phyloP scores from a whole-genome alignment of 1,140 invertebrate genomes.

The Magallana angulata region DNA sequence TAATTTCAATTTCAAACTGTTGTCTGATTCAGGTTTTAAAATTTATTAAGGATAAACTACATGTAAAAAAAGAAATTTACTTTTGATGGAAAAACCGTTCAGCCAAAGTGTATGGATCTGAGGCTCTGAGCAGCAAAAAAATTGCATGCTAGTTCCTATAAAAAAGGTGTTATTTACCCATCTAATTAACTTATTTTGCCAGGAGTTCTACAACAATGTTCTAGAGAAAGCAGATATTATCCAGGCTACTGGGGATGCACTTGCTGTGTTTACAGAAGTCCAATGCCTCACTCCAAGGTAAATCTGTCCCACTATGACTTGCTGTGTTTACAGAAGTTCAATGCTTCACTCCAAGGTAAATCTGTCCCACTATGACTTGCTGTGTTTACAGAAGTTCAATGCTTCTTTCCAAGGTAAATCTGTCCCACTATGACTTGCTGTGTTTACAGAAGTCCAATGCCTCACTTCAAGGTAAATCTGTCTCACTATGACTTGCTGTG shows the following conservation, averaged over 20 bases:
- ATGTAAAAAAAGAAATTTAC: no score
- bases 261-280: slow-evolving; percentile 97
- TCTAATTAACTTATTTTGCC: not conserved
- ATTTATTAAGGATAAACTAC: no score
- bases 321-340: slow-evolving; percentile 98
- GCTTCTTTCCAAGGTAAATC: slow-evolving; percentile 94
- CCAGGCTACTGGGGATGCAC: slow-evolving; percentile 97
- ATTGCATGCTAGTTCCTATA: no score
- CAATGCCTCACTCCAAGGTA: slow-evolving; percentile 98
- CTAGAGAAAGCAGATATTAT: slow-evolving; percentile 98
- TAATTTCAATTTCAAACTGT: no score
- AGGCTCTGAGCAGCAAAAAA: no score
- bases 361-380: slow-evolving; percentile 87
- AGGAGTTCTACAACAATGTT: slow-evolving; percentile 94
- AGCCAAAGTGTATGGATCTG: no score
- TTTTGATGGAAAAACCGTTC: no score
- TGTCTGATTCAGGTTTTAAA: no score
- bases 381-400: slow-evolving; percentile 97
- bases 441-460: slow-evolving; percentile 97
- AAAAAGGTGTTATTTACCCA: no score
- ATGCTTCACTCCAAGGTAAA: slow-evolving; percentile 96
- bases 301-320: slow-evolving; percentile 86
- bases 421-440: slow-evolving; percentile 88
- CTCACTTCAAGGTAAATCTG: slow-evolving; percentile 92
- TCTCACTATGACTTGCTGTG: no score